These are phyloP conservation scores for Thera obeliscata DNA, from an alignment of 2,888 invertebrate genomes.

Conservation along the genomic window DNA sequence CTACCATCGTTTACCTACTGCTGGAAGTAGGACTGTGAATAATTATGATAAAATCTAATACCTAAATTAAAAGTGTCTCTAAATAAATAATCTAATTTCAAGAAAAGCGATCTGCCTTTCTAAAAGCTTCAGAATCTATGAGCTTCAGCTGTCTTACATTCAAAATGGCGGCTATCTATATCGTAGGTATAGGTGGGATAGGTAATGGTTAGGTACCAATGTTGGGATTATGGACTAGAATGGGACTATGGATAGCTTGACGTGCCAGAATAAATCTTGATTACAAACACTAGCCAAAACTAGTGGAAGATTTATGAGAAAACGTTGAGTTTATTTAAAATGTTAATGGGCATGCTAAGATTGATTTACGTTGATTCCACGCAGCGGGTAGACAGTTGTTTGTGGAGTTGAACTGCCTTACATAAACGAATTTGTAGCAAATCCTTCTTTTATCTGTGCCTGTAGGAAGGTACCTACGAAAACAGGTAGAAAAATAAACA, in stretches of 20 bases:
- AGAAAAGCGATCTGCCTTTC: too few species aligned
- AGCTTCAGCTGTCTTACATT: not conserved
- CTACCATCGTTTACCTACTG: too few species aligned
- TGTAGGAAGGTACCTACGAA: not conserved
- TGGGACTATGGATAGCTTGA: not conserved
- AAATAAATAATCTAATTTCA: too few species aligned
- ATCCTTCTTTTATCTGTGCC: too few species aligned
- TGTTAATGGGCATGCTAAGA: constrained; percentile 30
- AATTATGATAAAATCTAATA: too few species aligned
- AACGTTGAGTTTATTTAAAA: constrained; percentile 32
- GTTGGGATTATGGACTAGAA: not conserved
- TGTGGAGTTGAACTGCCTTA: constrained; percentile 30
- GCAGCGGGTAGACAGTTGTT: constrained; percentile 33
- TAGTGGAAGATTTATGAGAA: constrained; percentile 30
- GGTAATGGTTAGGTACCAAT: not conserved
- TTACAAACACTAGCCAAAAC: constrained; percentile 6
- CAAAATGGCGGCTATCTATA: not conserved
- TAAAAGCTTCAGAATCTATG: too few species aligned
- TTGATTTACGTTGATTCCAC: constrained; percentile 36
- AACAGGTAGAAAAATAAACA: too few species aligned
- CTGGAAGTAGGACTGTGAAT: too few species aligned
- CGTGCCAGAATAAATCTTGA: not conserved
- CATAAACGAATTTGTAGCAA: constrained; percentile 18
- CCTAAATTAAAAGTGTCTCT: too few species aligned
- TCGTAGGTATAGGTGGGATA: not conserved